phyloP scores from a whole-genome alignment of 2,888 invertebrate genomes.

The Tetragonisca angustula region DNA sequence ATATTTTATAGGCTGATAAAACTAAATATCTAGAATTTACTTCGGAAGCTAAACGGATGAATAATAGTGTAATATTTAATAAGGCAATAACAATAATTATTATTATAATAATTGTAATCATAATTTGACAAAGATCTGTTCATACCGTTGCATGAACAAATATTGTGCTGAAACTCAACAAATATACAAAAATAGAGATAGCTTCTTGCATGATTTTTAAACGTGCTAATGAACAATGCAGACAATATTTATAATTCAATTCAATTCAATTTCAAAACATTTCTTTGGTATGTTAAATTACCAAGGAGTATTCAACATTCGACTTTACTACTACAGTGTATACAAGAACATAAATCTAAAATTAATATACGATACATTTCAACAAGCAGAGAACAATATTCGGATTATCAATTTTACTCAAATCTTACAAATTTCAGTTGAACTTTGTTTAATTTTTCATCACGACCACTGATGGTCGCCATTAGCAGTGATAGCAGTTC shows the following conservation, averaged over 20 bases:
- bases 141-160: constrained; percentile 65
- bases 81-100: constrained; percentile 47
- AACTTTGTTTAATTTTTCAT: background rate
- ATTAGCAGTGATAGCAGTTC: background rate
- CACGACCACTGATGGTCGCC: background rate
- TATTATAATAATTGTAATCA: constrained; percentile 59
- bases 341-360: constrained; percentile 19
- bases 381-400: constrained; percentile 1
- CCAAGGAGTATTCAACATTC: constrained; percentile 15
- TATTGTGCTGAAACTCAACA: constrained; percentile 59
- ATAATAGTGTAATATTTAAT: constrained; percentile 59
- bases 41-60: constrained; percentile 57
- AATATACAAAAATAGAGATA: constrained; percentile 64
- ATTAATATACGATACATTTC: constrained; percentile 18
- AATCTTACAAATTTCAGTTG: background rate
- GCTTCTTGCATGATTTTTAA: constrained; percentile 68
- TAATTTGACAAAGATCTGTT: constrained; percentile 68
- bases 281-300: constrained; percentile 22
- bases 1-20: constrained; percentile 73
- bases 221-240: constrained; percentile 61
- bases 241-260: constrained; percentile 35
- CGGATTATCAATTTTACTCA: background rate
- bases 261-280: constrained; percentile 28
- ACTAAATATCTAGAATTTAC: constrained; percentile 67
- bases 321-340: constrained; percentile 10